Evolutionary conservation across 2,797 vertebrate genomes (phyloP), one percentile per base, ranked within the genome.

Genomic region (Phalloptychus januarius): DNA sequence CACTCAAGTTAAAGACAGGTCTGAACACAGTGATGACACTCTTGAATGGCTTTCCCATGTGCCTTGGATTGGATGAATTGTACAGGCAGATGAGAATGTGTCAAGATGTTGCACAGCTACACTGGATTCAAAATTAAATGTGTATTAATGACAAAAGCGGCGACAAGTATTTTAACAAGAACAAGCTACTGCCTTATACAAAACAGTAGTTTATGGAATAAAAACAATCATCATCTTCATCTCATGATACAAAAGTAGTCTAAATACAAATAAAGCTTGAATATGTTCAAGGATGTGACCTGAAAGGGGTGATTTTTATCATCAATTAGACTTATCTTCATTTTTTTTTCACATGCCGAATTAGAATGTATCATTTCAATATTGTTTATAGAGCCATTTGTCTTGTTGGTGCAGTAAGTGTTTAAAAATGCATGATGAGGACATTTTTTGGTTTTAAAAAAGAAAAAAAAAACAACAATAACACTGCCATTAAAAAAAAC

Each of bases 351-450:
- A 38, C 83, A 83, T 75, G 78, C 88, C 84, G 73, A 91, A 87
- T 86, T 83, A 86, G 87, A 93, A 91, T 91, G 88, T 96, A 92
- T 93, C 90, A 78, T 96, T 96, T 97, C 93, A 92, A 95, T 96
- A 96, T 94, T 96, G 96, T 97, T 95, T 96, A 96, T 96, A 96
- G 91, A 93, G 48, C 80, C 96, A 96, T 96, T 94, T 20, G 95
- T 97, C 96, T 87, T 85, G 84, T 92, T 88, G 87, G 91, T 94
- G 93, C 83, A 58, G 91, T 93, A 87, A 84, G 92, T 95, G 93
- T 90, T 94, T 92, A 95, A 95, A 95, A 96, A 96, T 96, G 96
- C 97, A 97, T 97, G 96, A 84, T 86, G 80, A 90, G 74, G 92
- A 94, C 88, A 94, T 79, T 74, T 79, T 81, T 84, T 45, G 36